Conservation (phyloP, 1,140 invertebrate species). For the Atopsyche davidsoni region DNA sequence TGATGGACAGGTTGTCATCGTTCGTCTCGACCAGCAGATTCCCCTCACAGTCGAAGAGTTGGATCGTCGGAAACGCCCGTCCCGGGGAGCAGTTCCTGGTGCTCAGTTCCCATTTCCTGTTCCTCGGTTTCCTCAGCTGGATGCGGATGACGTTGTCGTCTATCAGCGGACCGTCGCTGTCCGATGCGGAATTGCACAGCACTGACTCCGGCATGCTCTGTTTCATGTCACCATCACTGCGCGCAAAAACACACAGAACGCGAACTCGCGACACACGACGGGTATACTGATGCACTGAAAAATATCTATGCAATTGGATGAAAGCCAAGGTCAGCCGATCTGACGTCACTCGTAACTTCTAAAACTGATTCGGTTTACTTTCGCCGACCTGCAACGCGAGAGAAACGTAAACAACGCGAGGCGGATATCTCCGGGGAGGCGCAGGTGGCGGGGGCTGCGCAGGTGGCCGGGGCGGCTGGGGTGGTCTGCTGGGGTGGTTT, state of each 20-base stretch:
- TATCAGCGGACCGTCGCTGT: slow-evolving; percentile 43
- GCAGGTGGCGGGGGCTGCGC: neutral
- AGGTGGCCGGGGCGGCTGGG: no score
- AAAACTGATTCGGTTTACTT: no score
- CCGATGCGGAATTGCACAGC: slow-evolving; percentile 34
- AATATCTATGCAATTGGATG: slow-evolving; percentile 23
- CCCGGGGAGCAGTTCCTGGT: slow-evolving; percentile 44
- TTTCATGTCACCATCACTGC: slow-evolving; percentile 11
- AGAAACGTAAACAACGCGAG: no score
- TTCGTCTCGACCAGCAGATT: slow-evolving; percentile 48
- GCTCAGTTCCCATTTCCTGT: slow-evolving; percentile 46
- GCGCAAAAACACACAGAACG: slow-evolving; percentile 3
- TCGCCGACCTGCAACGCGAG: no score
- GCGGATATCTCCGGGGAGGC: neutral
- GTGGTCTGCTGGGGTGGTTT: no score
- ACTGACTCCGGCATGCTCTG: slow-evolving; percentile 23
- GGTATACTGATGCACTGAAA: slow-evolving; percentile 2
- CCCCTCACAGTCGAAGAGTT: slow-evolving; percentile 48
- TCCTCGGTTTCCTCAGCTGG: slow-evolving; percentile 41
- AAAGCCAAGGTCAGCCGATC: slow-evolving; percentile 29
- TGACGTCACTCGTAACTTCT: no score
- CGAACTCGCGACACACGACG: neutral
- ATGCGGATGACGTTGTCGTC: slow-evolving; percentile 48
- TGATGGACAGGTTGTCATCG: slow-evolving; percentile 47
- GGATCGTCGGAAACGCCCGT: slow-evolving; percentile 44